phyloP scores from a whole-genome alignment of 2,888 invertebrate species.

The Eristalinus aeneus region DNA sequence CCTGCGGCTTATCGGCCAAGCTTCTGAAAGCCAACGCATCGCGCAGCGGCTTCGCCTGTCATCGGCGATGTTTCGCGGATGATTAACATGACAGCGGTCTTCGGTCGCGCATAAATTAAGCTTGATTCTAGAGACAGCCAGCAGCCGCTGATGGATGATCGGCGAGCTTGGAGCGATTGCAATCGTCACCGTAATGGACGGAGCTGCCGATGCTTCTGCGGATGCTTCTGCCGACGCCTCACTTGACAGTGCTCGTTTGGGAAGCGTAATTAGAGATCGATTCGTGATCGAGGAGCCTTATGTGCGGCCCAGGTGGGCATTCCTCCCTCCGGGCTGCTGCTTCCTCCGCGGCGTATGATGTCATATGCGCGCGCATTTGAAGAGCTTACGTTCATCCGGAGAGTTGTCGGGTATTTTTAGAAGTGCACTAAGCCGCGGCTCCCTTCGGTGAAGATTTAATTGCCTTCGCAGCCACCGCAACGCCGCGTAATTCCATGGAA shows the following conservation, averaged over 20 bases:
- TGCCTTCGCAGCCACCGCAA: slow-evolving; percentile 34
- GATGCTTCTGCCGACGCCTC: slow-evolving; percentile 2
- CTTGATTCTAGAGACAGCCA: neutral
- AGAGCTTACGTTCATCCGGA: slow-evolving; percentile 17
- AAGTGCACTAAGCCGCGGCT: slow-evolving; percentile 52
- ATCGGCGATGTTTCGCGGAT: slow-evolving; percentile 37
- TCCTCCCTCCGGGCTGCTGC: neutral
- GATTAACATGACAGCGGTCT: slow-evolving; percentile 22
- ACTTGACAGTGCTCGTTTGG: slow-evolving; percentile 51
- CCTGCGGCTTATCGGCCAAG: neutral
- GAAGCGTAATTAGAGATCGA: slow-evolving; percentile 68
- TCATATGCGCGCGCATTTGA: slow-evolving; percentile 25
- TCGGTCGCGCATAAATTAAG: slow-evolving; percentile 41
- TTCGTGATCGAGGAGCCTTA: slow-evolving; percentile 50
- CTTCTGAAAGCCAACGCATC: neutral
- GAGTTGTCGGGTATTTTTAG: slow-evolving; percentile 42
- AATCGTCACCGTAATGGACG: slow-evolving; percentile 2
- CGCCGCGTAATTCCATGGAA: slow-evolving; percentile 55
- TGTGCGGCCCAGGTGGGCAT: slow-evolving; percentile 48
- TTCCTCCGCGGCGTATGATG: slow-evolving; percentile 14
- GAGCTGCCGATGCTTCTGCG: neutral
- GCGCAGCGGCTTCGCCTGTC: slow-evolving; percentile 19
- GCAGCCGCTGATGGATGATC: neutral
- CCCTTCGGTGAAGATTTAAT: slow-evolving; percentile 57
- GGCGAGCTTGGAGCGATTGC: neutral